phyloP scores from a whole-genome alignment of 2,888 invertebrate genomes.

The Conchocele bisecta region DNA sequence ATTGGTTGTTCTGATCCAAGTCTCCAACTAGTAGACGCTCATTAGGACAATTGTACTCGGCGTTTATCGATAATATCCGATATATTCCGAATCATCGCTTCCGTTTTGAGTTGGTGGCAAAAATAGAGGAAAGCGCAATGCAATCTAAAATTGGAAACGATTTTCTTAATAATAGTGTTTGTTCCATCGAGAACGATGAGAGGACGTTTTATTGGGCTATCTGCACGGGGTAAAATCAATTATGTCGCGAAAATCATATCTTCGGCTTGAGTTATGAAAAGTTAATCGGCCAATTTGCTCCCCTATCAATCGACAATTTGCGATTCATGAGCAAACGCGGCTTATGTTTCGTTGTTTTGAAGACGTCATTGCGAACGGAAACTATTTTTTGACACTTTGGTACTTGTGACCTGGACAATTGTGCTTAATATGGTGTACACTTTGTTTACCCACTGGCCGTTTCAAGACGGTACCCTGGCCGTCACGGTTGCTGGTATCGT shows the following conservation, averaged over 20 bases:
- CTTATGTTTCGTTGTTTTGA: no score
- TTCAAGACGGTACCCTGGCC: no score
- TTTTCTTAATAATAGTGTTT: slow-evolving; percentile 54
- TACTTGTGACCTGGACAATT: no score
- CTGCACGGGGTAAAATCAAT: slow-evolving; percentile 7
- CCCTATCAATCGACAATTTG: slow-evolving; percentile 3
- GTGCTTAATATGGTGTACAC: no score
- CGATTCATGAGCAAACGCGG: no score
- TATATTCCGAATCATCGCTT: slow-evolving; percentile 41
- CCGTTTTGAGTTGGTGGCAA: slow-evolving; percentile 5
- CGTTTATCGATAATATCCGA: slow-evolving; percentile 43
- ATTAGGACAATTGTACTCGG: slow-evolving; percentile 42
- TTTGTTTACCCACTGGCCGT: no score
- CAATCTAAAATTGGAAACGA: slow-evolving; percentile 42
- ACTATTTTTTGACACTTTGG: no score
- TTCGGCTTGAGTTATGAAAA: slow-evolving; percentile 23
- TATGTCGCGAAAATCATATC: slow-evolving; percentile 27
- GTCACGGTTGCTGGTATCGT: no score
- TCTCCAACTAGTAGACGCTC: slow-evolving; percentile 13
- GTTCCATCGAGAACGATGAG: neutral
- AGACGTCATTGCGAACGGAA: no score
- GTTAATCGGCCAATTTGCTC: slow-evolving; percentile 30
- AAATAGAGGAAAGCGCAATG: slow-evolving; percentile 2
- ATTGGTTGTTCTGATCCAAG: neutral
- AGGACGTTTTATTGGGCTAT: slow-evolving; percentile 2